Evolutionary conservation across 2,888 invertebrate species (phyloP).

Genomic region (Hirtodrosophila confusa): DNA sequence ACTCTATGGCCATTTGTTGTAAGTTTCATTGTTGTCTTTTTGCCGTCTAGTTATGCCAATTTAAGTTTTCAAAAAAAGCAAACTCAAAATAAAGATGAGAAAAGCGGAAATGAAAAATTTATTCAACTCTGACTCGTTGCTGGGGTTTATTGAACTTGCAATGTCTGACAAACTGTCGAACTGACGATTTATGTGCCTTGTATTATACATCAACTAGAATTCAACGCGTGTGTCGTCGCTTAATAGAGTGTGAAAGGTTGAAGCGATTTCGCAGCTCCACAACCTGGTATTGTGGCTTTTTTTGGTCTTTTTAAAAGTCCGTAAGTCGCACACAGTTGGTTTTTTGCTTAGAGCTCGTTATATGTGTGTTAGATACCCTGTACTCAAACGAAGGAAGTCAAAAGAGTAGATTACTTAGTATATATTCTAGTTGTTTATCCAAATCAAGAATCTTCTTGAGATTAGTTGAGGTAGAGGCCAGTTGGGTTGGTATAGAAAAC

Average conservation of each 20-base stretch:
- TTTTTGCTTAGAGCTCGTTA: too few relatives aligned
- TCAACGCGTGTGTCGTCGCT: constrained; percentile 26
- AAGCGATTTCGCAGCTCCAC: constrained; percentile 26
- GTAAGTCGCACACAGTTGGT: constrained; percentile 7
- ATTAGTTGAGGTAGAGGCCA: too few relatives aligned
- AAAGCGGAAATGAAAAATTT: constrained; percentile 61
- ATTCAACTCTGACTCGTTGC: constrained; percentile 48
- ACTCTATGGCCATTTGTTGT: constrained; percentile 17
- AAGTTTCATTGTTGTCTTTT: constrained; percentile 43
- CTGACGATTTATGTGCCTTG: constrained; percentile 21
- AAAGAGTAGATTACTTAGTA: too few relatives aligned
- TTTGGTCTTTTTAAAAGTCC: constrained; percentile 8
- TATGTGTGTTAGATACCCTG: too few relatives aligned
- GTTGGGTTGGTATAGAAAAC: too few relatives aligned
- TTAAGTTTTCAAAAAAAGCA: constrained; percentile 45
- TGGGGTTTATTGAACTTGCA: constrained; percentile 68
- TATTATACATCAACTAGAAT: constrained; percentile 9
- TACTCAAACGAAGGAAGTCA: too few relatives aligned
- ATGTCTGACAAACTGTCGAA: constrained; percentile 30
- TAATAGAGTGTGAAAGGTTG: constrained; percentile 55
- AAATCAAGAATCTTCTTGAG: too few relatives aligned
- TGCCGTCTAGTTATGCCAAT: constrained; percentile 63
- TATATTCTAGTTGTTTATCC: too few relatives aligned
- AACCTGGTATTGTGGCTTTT: not conserved
- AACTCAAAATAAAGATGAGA: constrained; percentile 28